These are phyloP conservation scores for Bacillus rossius DNA, from an alignment of 1,140 invertebrate genomes.

Conservation along the genomic window DNA sequence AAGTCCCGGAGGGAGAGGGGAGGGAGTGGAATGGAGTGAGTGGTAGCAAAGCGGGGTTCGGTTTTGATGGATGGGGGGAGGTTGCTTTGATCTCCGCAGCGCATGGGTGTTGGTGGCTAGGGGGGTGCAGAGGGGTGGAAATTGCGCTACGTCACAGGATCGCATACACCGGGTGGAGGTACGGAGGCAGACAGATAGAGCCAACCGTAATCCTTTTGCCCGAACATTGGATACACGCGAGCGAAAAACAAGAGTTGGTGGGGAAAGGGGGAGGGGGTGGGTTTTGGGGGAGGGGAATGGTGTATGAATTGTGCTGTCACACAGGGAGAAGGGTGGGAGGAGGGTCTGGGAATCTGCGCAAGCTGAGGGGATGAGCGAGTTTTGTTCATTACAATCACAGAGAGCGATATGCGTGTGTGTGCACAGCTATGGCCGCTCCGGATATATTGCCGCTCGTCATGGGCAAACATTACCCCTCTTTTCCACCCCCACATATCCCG, in stretches of 20 bases:
- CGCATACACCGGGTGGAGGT: not conserved
- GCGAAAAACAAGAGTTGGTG: not conserved
- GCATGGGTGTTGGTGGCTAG: not conserved
- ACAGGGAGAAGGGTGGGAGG: too few species aligned
- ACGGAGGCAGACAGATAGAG: not conserved
- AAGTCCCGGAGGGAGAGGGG: not conserved
- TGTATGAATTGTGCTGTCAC: too few species aligned
- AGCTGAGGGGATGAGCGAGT: not conserved
- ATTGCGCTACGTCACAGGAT: not conserved
- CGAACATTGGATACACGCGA: conserved; percentile 3
- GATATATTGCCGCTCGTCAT: too few species aligned
- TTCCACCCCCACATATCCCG: too few species aligned
- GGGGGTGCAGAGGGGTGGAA: not conserved
- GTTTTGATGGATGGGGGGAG: too few species aligned
- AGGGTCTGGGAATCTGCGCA: too few species aligned
- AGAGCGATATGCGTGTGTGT: not conserved
- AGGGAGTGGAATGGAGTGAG: too few species aligned
- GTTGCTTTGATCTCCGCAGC: conserved; percentile 10
- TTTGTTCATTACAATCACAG: conserved; percentile 9
- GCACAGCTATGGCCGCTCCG: too few species aligned
- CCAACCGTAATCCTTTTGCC: conserved; percentile 5
- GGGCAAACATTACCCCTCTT: too few species aligned
- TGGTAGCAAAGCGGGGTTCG: too few species aligned
- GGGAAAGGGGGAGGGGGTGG: not conserved
- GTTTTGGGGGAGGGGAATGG: not conserved